Evolutionary conservation across 2,888 invertebrate species (phyloP), one percentile per base, ranked within the genome.

Genomic region (Neuroscelio doddi): DNA sequence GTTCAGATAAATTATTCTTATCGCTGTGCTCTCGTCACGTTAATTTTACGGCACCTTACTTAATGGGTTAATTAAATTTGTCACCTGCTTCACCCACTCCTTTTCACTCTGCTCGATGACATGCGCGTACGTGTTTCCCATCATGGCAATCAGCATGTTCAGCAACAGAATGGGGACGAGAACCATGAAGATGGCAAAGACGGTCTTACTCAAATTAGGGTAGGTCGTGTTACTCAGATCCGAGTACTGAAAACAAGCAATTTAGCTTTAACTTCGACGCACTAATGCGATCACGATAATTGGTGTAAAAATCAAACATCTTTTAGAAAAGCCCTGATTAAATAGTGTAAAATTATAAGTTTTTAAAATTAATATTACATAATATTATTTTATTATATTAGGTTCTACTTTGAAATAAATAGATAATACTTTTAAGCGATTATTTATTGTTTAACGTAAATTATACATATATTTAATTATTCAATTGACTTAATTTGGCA

Each of bases 111-210:
- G 96, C 82, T 96, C 95, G 73, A 98, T 99, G 61, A 99, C 97
- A 75, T 95, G 95, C 0, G 97, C 96, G 83, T 99, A 99, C 0
- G 99, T 99, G 85, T 98, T 98, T 27, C 98, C 98, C 98, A 99
- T 99, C 98, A 98, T 99, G 68, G 99, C 99, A 70, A 99, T 99
- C 85, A 99, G 89, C 92, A 93, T 98, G 90, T 98, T 98, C 9
- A 98, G 89, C 77, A 98, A 86, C 44, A 98, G 86, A 78, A 98
- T 98, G 1, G 98, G 98, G 64, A 98, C 97, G 74, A 98, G 92
- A 55, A 99, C 95, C 97, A 98, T 98, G 84, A 98, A 99, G 61
- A 97, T 88, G 0, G 96, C 93, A 84, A 99, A 99, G n/a, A 98
- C 95, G 0, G 95, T 91, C 87, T 98, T 98, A 16, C 96, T 94